Conservation (phyloP, 1,140 invertebrate genomes). For the Dinoponera quadriceps region DNA sequence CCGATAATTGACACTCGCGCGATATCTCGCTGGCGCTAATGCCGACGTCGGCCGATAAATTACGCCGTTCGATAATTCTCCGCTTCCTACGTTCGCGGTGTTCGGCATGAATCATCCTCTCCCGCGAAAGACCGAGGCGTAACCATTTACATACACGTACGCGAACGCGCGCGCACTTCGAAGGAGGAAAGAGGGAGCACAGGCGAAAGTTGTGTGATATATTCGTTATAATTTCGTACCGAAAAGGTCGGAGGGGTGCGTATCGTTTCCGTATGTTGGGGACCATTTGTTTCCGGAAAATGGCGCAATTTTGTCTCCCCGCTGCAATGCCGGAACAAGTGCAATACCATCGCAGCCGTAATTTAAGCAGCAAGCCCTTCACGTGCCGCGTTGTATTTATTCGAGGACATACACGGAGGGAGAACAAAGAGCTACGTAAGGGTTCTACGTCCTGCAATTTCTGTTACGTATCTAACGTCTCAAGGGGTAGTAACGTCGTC, state of each 20-base stretch:
- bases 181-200: neutral
- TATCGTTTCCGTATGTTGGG: slow-evolving; percentile 71
- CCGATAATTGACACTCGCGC: slow-evolving; percentile 48
- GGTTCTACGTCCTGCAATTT: slow-evolving; percentile 34
- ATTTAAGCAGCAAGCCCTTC: slow-evolving; percentile 70
- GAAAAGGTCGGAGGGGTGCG: slow-evolving; percentile 37
- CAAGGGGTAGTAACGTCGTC: neutral
- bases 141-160: slow-evolving; percentile 41
- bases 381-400: slow-evolving; percentile 70
- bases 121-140: slow-evolving; percentile 42
- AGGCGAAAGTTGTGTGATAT: slow-evolving; percentile 75
- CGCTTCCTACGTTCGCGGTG: neutral
- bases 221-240: slow-evolving; percentile 75
- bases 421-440: neutral
- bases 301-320: slow-evolving; percentile 74
- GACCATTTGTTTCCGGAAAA: slow-evolving; percentile 75
- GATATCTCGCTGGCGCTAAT: slow-evolving; percentile 31
- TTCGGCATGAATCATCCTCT: slow-evolving; percentile 55
- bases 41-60: slow-evolving; percentile 24
- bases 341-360: slow-evolving; percentile 69
- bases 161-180: slow-evolving; percentile 8
- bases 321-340: slow-evolving; percentile 51
- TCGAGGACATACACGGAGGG: slow-evolving; percentile 37
- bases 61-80: slow-evolving; percentile 14
- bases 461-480: slow-evolving; percentile 16